These are phyloP conservation scores for Leptarthrus brevirostris DNA, from an alignment of 2,888 invertebrate genomes.

Conservation along the genomic window DNA sequence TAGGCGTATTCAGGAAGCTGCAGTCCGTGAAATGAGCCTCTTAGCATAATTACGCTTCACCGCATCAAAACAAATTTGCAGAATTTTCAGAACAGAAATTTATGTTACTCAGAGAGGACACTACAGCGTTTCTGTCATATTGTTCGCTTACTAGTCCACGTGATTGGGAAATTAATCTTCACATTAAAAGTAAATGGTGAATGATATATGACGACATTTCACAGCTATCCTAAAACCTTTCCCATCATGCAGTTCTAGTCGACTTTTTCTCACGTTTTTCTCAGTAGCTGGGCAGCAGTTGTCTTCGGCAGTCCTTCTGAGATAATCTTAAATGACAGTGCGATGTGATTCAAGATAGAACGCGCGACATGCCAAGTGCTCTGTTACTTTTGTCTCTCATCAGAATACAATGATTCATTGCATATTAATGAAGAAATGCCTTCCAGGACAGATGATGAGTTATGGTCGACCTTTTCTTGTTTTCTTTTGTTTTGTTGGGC, in stretches of 20 bases:
- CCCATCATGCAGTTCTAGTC: background rate
- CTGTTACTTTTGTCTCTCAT: conserved; percentile 51
- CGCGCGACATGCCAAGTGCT: conserved; percentile 54
- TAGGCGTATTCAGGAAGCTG: conserved; percentile 26
- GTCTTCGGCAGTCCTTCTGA: conserved; percentile 3
- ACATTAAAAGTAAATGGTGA: too few species aligned
- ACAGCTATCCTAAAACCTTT: background rate
- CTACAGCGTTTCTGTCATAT: too few species aligned
- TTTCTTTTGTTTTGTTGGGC: conserved; percentile 14
- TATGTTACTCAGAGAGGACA: background rate
- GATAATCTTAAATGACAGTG: conserved; percentile 35
- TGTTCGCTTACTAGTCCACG: too few species aligned
- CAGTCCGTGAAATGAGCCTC: conserved; percentile 40
- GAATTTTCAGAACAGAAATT: background rate
- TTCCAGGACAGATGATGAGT: conserved; percentile 41
- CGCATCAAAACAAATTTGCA: background rate
- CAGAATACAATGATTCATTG: conserved; percentile 50
- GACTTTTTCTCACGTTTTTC: conserved; percentile 31
- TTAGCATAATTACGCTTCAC: conserved; percentile 16
- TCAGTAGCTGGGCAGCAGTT: conserved; percentile 1
- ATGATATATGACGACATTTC: background rate
- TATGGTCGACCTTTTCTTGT: conserved; percentile 5
- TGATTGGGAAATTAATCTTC: background rate
- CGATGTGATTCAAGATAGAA: conserved; percentile 43
- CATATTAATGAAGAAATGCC: conserved; percentile 48